Evolutionary conservation across 2,113 vertebrate genomes (phyloP), one percentile per base, ranked within the genome.

Genomic region (Phainopepla nitens): DNA sequence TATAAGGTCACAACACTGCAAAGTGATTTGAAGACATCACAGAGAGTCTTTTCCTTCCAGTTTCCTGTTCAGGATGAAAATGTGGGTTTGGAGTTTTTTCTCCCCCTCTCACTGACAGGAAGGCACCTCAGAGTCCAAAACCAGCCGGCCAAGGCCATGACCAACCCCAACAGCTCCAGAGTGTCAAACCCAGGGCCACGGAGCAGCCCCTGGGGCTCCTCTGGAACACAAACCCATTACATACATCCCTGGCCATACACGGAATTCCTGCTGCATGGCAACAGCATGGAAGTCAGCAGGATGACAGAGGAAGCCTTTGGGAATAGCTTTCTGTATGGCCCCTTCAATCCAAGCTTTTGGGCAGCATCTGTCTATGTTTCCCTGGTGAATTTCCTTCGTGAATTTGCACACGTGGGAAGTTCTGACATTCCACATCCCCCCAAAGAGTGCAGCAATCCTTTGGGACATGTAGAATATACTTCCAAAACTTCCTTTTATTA

Each of bases 191-290:
- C 35, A 39, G 56, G 60, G 41, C n/a, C 36, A 10, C 0, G 0
- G 29, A 22, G 1, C 7, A 62, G 73, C 36, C 27, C 9, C 80
- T 45, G 64, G 44, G 29, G 39, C 4, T 79, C 39, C 49, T 62
- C 65, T 0, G 0, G 3, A n/a, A 22, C 1, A 2, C 36, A 21
- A 24, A 2, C 8, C 25, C 35, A 20, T 3, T 2, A 5, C 3
- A 6, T 4, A 13, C 60, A 66, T 22, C 66, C 65, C 91, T 45
- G 41, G 3, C 27, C 20, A 23, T 3, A 11, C 9, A 6, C 4
- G 4, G 24, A 57, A 73, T 13, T 19, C 18, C 73, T 57, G 73
- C 72, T 18, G 7, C 87, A 45, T 3, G 4, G 9, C 5, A 75
- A 14, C 3, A 1, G 18, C 49, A 31, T 1, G 6, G 44, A 57